Evolutionary conservation across 2,888 invertebrate genomes (phyloP).

Genomic region (Cephus sareptanus): DNA sequence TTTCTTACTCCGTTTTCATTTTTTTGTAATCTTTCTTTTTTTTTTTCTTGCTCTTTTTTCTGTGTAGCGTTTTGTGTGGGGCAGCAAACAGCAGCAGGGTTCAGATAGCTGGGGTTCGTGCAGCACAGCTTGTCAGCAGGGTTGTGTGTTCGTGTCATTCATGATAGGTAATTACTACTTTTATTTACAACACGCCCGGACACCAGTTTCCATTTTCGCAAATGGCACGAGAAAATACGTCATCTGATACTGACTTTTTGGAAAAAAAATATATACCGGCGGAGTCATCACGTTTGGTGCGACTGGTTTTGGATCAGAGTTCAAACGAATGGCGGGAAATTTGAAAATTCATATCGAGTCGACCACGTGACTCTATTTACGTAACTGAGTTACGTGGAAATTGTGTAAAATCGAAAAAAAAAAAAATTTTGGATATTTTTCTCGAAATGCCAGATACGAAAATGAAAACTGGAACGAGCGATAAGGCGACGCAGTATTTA

Average conservation of each 20-base stretch:
- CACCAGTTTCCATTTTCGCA: constrained; percentile 43
- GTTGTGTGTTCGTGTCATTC: constrained; percentile 63
- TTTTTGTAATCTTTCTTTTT: not conserved
- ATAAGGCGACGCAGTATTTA: constrained; percentile 31
- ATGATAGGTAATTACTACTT: constrained; percentile 53
- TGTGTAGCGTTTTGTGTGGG: constrained; percentile 44
- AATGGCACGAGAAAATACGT: no score
- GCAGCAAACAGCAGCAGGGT: constrained; percentile 66
- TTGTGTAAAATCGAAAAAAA: no score
- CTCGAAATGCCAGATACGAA: no score
- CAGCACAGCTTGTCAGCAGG: constrained; percentile 67
- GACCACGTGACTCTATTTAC: no score
- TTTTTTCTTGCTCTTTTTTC: constrained; percentile 35
- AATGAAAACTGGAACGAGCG: constrained; percentile 13
- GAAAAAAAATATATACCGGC: no score
- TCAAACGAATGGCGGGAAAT: no score
- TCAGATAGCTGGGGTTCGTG: constrained; percentile 64
- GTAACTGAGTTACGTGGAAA: no score
- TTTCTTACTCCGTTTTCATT: not conserved
- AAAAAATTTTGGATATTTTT: no score
- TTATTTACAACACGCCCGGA: constrained; percentile 47
- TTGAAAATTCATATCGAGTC: no score
- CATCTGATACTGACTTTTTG: no score
- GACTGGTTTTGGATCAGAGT: no score
- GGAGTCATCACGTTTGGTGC: no score